Evolutionary conservation across 2,888 invertebrate genomes (phyloP).

Genomic region (Mellilla xanthometata): DNA sequence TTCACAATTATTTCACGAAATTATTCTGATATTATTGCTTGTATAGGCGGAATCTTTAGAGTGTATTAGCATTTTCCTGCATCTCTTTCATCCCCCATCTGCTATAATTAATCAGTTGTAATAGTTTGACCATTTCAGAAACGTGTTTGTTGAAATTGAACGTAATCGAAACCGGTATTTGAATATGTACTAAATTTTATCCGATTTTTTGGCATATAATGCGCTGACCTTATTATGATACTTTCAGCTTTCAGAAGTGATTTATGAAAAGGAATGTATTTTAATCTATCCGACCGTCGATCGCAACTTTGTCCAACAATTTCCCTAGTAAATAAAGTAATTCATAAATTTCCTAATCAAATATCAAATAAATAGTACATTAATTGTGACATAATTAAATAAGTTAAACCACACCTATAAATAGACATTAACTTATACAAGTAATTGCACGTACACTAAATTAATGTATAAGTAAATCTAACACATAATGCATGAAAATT

Average conservation of each 20-base stretch:
- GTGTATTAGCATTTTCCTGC: constrained; percentile 8
- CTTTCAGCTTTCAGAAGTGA: background rate
- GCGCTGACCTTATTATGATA: constrained; percentile 19
- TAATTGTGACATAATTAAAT: constrained; percentile 48
- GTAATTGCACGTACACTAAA: constrained; percentile 77
- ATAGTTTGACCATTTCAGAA: constrained; percentile 1
- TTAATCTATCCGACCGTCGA: constrained; percentile 20
- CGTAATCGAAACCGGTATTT: constrained; percentile 1
- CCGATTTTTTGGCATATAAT: constrained; percentile 7
- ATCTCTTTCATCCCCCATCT: constrained; percentile 23
- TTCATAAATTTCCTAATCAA: constrained; percentile 56
- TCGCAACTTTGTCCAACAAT: constrained; percentile 56
- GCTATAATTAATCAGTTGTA: constrained; percentile 21
- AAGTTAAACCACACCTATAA: constrained; percentile 64
- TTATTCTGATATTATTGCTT: constrained; percentile 26
- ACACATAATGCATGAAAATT: constrained; percentile 63
- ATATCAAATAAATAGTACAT: constrained; percentile 28
- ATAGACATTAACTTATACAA: constrained; percentile 64
- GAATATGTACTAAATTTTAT: background rate
- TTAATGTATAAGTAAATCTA: constrained; percentile 68
- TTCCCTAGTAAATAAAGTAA: constrained; percentile 73
- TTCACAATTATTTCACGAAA: constrained; percentile 5
- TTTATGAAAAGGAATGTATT: constrained; percentile 1
- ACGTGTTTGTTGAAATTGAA: background rate
- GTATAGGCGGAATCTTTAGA: constrained; percentile 24